phyloP scores from a whole-genome alignment of 2,113 vertebrate species.

The Motacilla alba region DNA sequence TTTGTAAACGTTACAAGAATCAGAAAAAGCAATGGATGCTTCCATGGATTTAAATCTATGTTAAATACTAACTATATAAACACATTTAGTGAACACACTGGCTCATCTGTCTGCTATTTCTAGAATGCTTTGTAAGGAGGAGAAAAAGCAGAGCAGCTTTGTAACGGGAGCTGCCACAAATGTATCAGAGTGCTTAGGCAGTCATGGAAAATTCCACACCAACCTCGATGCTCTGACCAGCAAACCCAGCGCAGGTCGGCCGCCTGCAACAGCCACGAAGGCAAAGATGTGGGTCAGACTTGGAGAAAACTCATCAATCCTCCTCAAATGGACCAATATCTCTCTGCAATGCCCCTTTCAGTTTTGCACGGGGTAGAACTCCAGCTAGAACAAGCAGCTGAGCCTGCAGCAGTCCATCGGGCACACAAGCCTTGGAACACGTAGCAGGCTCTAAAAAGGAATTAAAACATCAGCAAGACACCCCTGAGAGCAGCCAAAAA shows the following conservation, averaged over 20 bases:
- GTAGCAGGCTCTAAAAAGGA: not conserved
- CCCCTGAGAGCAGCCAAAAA: not conserved
- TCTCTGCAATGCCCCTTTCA: not conserved
- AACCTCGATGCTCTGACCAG: slow-evolving; percentile 62
- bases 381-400: not conserved
- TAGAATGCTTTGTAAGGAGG: slow-evolving; percentile 70
- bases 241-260: slow-evolving; percentile 32
- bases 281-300: not conserved
- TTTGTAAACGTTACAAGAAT: slow-evolving; percentile 40
- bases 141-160: slow-evolving; percentile 58
- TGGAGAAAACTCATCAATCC: not conserved
- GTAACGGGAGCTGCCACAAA: slow-evolving; percentile 60
- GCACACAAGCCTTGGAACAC: not conserved
- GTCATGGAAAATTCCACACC: slow-evolving; percentile 80
- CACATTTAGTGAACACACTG: slow-evolving; percentile 41
- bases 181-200: slow-evolving; percentile 59
- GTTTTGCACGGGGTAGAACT: not conserved
- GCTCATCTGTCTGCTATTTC: slow-evolving; percentile 68
- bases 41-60: slow-evolving; percentile 25
- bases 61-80: slow-evolving; percentile 55
- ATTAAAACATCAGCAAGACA: slow-evolving; percentile 5
- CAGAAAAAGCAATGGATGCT: slow-evolving; percentile 1
- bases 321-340: not conserved
- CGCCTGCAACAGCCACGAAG: not conserved
- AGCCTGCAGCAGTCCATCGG: not conserved